phyloP scores from a whole-genome alignment of 64 coral and sea anemone genomes.

The Actinia tenebrosa region DNA sequence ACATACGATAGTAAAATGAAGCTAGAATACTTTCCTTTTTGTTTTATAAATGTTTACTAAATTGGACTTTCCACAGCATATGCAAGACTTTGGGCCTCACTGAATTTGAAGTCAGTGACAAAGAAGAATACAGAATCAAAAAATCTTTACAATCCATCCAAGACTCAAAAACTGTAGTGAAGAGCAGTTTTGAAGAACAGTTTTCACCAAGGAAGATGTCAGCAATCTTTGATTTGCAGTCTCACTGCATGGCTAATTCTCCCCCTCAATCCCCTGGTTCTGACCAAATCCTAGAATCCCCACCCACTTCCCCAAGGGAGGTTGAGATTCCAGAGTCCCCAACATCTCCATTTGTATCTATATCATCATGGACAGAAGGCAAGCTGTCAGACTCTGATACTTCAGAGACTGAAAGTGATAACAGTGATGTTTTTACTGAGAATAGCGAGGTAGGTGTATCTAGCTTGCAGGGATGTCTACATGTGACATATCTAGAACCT shows the following conservation, averaged over 20 bases:
- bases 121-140: slow-evolving; percentile 66
- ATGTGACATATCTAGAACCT: background rate
- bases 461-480: background rate
- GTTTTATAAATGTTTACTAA: background rate
- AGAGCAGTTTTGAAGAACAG: slow-evolving; percentile 66
- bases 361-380: slow-evolving; percentile 35
- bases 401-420: slow-evolving; percentile 82
- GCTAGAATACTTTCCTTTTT: background rate
- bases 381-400: slow-evolving; percentile 52
- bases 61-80: slow-evolving; percentile 40
- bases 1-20: background rate
- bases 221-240: slow-evolving; percentile 50
- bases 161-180: slow-evolving; percentile 67
- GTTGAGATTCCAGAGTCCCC: slow-evolving; percentile 1
- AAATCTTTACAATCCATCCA: slow-evolving; percentile 45
- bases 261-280: slow-evolving; percentile 49
- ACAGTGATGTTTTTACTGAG: slow-evolving; percentile 76
- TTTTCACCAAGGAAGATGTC: slow-evolving; percentile 73
- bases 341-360: slow-evolving; percentile 33
- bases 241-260: slow-evolving; percentile 62
- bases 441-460: slow-evolving; percentile 21
- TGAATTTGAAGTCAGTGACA: slow-evolving; percentile 88
- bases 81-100: slow-evolving; percentile 73
- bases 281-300: slow-evolving; percentile 6
- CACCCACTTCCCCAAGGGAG: background rate